Evolutionary conservation across 2,888 invertebrate species (phyloP).

Genomic region (Agriotes lineatus): DNA sequence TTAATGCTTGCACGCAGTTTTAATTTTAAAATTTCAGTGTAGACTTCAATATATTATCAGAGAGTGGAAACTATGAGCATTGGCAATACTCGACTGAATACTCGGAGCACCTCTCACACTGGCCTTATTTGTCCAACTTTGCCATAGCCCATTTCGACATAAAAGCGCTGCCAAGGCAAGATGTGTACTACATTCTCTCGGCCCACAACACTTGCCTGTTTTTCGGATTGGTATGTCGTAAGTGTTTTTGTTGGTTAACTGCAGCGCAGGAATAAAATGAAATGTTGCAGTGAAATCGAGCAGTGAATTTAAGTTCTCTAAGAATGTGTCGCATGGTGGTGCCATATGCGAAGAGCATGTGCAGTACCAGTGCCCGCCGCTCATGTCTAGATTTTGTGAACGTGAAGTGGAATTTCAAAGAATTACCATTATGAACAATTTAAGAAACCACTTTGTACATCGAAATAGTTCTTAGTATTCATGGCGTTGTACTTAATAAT

Average conservation of each 20-base stretch:
- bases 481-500: neutral
- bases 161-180: constrained; percentile 65
- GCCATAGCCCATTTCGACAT: constrained; percentile 73
- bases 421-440: constrained; percentile 61
- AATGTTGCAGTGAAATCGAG: constrained; percentile 70
- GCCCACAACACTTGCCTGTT: constrained; percentile 76
- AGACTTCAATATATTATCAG: constrained; percentile 73
- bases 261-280: neutral
- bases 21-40: constrained; percentile 63
- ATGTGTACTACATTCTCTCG: constrained; percentile 71
- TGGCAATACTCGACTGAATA: constrained; percentile 79
- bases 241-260: constrained; percentile 64
- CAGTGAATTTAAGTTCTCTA: constrained; percentile 73
- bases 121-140: constrained; percentile 73
- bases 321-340: constrained; percentile 53
- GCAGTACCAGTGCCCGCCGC: constrained; percentile 74
- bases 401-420: constrained; percentile 68
- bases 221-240: constrained; percentile 71
- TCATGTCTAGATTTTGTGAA: constrained; percentile 70
- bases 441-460: constrained; percentile 47
- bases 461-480: neutral
- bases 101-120: constrained; percentile 73
- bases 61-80: constrained; percentile 75
- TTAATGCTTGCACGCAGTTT: neutral
- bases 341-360: constrained; percentile 71